These are phyloP conservation scores for Coleophora deauratella DNA, from an alignment of 2,888 invertebrate genomes.

Conservation along the genomic window DNA sequence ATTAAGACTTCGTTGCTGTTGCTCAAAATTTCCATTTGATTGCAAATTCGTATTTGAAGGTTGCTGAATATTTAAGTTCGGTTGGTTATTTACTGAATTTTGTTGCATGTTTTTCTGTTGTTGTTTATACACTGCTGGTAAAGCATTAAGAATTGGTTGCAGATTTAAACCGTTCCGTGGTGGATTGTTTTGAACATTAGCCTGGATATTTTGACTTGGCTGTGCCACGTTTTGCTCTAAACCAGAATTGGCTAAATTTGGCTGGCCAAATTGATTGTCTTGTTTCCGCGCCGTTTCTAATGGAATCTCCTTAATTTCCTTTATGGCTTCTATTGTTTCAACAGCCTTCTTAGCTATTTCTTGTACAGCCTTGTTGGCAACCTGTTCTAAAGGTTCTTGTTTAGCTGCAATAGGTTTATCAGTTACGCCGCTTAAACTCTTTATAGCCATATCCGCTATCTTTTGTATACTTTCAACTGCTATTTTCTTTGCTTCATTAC, in stretches of 20 bases:
- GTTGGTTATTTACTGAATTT: neutral
- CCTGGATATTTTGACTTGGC: neutral
- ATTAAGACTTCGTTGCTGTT: too few species aligned
- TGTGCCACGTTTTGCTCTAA: slow-evolving; percentile 5
- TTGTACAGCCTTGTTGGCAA: slow-evolving; percentile 53
- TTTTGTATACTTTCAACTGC: slow-evolving; percentile 69
- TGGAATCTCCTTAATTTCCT: slow-evolving; percentile 45
- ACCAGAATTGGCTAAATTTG: slow-evolving; percentile 4
- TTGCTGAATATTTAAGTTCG: slow-evolving; percentile 3
- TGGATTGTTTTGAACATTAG: neutral
- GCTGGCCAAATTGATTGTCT: too few species aligned
- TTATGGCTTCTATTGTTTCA: slow-evolving; percentile 58
- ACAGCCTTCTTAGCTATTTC: slow-evolving; percentile 64
- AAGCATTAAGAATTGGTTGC: neutral
- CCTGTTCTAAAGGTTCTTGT: slow-evolving; percentile 35
- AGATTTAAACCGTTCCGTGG: neutral
- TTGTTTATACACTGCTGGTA: too few species aligned
- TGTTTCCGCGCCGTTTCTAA: too few species aligned
- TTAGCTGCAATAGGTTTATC: slow-evolving; percentile 45
- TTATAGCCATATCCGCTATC: slow-evolving; percentile 62
- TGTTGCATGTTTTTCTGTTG: neutral
- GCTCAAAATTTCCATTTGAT: slow-evolving; percentile 5
- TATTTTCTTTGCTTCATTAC: slow-evolving; percentile 60
- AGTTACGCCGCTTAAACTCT: slow-evolving; percentile 54
- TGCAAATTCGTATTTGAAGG: slow-evolving; percentile 3